phyloP scores from a whole-genome alignment of 2,113 vertebrate species.

The Alectura lathami region DNA sequence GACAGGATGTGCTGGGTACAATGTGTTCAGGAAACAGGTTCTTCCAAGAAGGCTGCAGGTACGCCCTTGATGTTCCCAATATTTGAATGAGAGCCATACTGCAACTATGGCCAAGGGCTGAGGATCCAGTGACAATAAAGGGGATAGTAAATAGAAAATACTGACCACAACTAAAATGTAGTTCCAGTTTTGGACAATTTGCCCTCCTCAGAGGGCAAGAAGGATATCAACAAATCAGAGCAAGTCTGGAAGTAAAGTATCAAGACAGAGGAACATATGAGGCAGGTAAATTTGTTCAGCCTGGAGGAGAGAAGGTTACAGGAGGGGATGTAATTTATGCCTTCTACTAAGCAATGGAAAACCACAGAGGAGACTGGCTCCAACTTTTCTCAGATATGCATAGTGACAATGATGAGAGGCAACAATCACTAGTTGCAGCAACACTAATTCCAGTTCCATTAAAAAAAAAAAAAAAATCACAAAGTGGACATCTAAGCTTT shows the following conservation, averaged over 20 bases:
- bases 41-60: neutral
- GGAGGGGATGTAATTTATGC: neutral
- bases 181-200: neutral
- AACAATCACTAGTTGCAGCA: neutral
- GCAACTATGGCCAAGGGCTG: neutral
- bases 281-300: neutral
- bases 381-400: neutral
- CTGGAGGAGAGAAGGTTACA: neutral
- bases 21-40: neutral
- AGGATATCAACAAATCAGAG: neutral
- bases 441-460: neutral
- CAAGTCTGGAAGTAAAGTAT: neutral
- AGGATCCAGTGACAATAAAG: neutral
- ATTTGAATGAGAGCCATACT: neutral
- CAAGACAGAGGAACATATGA: neutral
- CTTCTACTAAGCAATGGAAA: neutral
- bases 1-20: neutral
- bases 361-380: neutral
- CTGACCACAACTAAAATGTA: neutral
- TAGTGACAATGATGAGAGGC: neutral
- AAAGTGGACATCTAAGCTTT: neutral
- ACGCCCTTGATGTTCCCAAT: neutral
- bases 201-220: neutral
- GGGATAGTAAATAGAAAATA: neutral
- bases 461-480: neutral